A percentile compares a stretch with the other conserved stretches of the same genome.
These are phyloP conservation scores for Syngnathus rostellatus DNA, from an alignment of 2,797 vertebrate genomes.

Conservation along the genomic window DNA sequence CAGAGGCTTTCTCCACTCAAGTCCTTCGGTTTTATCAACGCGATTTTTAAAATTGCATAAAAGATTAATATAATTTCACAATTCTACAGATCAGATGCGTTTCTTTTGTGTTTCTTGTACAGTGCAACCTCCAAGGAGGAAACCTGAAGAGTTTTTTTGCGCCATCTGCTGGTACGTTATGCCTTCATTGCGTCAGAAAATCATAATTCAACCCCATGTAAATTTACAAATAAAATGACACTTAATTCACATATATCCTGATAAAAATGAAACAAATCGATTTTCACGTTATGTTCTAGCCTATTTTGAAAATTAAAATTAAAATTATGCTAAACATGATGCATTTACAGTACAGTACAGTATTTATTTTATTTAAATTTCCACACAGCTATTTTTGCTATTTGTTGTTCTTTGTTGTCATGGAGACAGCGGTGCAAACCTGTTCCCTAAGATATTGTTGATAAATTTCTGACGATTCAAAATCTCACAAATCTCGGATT, in stretches of 20 bases:
- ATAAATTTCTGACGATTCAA: slow-evolving; percentile 52
- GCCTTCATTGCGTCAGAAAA: not conserved
- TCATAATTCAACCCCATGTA: too few species aligned
- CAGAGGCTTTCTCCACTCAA: not conserved
- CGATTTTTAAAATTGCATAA: not conserved
- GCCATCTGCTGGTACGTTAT: not conserved
- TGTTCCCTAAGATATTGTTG: slow-evolving; percentile 59
- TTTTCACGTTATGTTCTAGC: not conserved
- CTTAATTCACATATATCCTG: too few species aligned
- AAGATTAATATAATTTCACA: not conserved
- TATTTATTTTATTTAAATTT: too few species aligned
- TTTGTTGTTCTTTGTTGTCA: slow-evolving; percentile 4
- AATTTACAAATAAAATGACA: too few species aligned
- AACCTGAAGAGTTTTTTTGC: not conserved
- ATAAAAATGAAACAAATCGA: too few species aligned
- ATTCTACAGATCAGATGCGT: not conserved
- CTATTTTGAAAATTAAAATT: not conserved
- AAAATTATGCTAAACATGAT: too few species aligned
- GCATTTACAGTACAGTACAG: not conserved
- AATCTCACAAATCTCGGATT: too few species aligned
- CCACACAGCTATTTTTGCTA: not conserved
- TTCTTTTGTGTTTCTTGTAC: not conserved
- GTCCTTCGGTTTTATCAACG: not conserved
- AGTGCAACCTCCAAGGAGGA: not conserved
- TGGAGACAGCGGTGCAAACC: slow-evolving; percentile 60